Percentiles rank a stretch among this genome's conserved stretches.
These are phyloP conservation scores for Phalacrocorax brasilianus DNA, from an alignment of 2,113 vertebrate genomes.

Conservation along the genomic window DNA sequence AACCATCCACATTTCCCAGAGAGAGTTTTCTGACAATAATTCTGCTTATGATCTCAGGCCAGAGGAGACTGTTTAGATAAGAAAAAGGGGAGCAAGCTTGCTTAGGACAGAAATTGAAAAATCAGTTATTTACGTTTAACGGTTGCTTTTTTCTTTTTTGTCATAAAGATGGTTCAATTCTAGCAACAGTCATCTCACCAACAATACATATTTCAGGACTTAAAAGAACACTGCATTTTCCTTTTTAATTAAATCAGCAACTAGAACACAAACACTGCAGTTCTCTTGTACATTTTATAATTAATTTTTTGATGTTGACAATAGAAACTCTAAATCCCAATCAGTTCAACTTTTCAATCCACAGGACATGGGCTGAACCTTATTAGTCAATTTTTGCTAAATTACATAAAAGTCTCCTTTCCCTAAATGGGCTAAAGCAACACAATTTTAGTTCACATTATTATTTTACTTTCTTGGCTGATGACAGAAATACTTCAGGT, in stretches of 20 bases:
- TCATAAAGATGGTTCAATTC: background rate
- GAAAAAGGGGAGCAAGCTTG: background rate
- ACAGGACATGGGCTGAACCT: background rate
- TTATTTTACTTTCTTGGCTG: background rate
- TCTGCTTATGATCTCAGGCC: background rate
- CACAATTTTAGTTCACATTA: background rate
- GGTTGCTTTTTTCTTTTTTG: background rate
- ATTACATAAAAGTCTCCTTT: background rate
- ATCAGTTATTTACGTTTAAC: background rate
- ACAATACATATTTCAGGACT: background rate
- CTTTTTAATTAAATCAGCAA: background rate
- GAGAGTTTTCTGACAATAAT: conserved; percentile 24
- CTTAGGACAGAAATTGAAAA: background rate
- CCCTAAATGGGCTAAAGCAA: background rate
- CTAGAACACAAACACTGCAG: background rate
- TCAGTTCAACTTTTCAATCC: background rate
- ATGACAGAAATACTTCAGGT: background rate
- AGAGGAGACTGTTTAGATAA: background rate
- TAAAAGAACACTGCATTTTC: background rate
- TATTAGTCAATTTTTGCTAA: background rate
- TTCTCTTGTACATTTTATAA: background rate
- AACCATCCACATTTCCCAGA: background rate
- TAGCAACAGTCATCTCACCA: background rate
- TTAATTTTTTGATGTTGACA: background rate
- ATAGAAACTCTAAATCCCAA: background rate